These are phyloP conservation scores for Drosophila mauritiana DNA, from an alignment of 1,140 invertebrate genomes.

Conservation along the genomic window DNA sequence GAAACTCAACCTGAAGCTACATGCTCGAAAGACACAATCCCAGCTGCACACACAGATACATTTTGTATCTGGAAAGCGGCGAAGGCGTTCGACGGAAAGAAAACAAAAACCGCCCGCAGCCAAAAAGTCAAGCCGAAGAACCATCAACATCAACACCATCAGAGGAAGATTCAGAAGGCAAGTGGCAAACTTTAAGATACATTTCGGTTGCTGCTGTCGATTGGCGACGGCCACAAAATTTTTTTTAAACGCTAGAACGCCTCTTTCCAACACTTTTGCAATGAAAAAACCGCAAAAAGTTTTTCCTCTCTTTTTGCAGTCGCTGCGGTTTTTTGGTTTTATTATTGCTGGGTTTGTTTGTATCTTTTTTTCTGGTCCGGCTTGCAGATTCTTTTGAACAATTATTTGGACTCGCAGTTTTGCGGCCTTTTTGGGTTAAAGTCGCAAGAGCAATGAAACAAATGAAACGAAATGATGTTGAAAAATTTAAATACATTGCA, in stretches of 20 bases:
- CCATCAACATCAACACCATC: constrained; percentile 47
- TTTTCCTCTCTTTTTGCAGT: constrained; percentile 51
- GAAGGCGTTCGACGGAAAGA: constrained; percentile 41
- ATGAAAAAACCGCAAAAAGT: constrained; percentile 31
- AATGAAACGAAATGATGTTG: constrained; percentile 78
- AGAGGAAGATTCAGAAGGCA: constrained; percentile 8
- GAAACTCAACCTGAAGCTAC: constrained; percentile 39
- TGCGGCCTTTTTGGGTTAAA: constrained; percentile 65
- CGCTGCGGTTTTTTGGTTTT: constrained; percentile 76
- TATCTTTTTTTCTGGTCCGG: constrained; percentile 31
- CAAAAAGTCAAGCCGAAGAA: constrained; percentile 45
- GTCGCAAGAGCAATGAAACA: constrained; percentile 47
- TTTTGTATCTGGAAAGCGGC: constrained; percentile 36
- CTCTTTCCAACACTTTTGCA: constrained; percentile 77
- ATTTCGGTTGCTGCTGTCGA: constrained; percentile 69
- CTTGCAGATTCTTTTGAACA: constrained; percentile 75
- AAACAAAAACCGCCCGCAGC: constrained; percentile 53
- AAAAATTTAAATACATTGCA: constrained; percentile 79
- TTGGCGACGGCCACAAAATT: constrained; percentile 66
- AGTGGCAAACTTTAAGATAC: constrained; percentile 73
- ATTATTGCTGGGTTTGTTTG: constrained; percentile 59
- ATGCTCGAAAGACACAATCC: constrained; percentile 58
- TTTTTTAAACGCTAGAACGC: constrained; percentile 81
- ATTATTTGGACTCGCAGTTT: constrained; percentile 62
- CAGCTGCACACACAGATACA: constrained; percentile 64